These are phyloP conservation scores for Cydia strobilella DNA, from an alignment of 1,140 invertebrate species.

Conservation along the genomic window DNA sequence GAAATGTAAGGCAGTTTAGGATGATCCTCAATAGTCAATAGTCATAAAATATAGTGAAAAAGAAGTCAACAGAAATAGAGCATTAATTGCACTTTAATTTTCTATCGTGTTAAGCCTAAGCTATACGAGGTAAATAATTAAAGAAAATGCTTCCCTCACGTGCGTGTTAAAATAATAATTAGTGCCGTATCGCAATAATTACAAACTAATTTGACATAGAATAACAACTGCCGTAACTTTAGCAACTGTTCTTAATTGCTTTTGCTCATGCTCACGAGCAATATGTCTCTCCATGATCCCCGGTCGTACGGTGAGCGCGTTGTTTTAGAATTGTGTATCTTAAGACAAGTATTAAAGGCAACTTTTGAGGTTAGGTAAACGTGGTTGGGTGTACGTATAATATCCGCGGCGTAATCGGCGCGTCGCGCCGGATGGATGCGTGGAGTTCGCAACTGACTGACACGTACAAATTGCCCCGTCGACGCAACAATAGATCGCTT, in stretches of 20 bases:
- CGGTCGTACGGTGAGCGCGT: neutral
- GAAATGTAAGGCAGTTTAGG: too few relatives aligned
- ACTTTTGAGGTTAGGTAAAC: neutral
- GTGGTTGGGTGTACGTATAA: slow-evolving; percentile 21
- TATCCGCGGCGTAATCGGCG: slow-evolving; percentile 21
- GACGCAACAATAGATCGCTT: slow-evolving; percentile 68
- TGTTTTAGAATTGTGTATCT: slow-evolving; percentile 8
- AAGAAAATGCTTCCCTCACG: neutral
- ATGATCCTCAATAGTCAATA: too few relatives aligned
- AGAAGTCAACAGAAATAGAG: too few relatives aligned
- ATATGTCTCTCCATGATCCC: slow-evolving; percentile 55
- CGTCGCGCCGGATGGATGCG: slow-evolving; percentile 34
- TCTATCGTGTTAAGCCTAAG: too few relatives aligned
- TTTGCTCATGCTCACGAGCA: slow-evolving; percentile 54
- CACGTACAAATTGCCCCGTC: slow-evolving; percentile 65
- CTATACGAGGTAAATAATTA: neutral
- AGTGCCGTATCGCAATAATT: slow-evolving; percentile 25
- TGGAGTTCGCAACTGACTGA: slow-evolving; percentile 63
- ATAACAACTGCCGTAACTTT: slow-evolving; percentile 40
- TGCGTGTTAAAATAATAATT: slow-evolving; percentile 9
- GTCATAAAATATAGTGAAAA: too few relatives aligned
- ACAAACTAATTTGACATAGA: slow-evolving; percentile 29
- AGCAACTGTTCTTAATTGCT: slow-evolving; percentile 52
- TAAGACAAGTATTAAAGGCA: slow-evolving; percentile 1
- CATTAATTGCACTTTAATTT: too few relatives aligned